Conservation (phyloP, 2,113 vertebrate species). For the Hucho hucho region DNA sequence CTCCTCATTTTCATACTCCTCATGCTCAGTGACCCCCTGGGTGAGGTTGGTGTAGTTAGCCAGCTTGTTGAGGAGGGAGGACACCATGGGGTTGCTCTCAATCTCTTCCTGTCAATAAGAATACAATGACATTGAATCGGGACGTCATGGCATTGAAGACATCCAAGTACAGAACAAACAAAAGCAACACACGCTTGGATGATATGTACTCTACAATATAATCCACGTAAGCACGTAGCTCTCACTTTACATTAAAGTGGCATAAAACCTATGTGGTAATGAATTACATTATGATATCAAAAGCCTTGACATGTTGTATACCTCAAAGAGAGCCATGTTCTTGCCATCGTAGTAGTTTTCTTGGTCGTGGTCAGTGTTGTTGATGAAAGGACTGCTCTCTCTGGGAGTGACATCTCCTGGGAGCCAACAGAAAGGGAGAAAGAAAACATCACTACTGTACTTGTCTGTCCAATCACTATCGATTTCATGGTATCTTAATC, state of each 20-base stretch:
- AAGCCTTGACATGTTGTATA: slow-evolving; percentile 34
- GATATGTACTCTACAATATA: neutral
- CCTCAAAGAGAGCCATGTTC: slow-evolving; percentile 97
- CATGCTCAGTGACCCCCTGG: slow-evolving; percentile 92
- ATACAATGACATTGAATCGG: no score
- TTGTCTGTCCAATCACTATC: no score
- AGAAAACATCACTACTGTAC: no score
- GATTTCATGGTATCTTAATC: no score
- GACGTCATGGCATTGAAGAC: no score
- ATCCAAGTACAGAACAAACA: neutral
- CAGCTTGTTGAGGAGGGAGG: slow-evolving; percentile 92
- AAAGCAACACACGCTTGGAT: neutral
- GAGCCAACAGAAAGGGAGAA: no score
- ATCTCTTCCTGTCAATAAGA: slow-evolving; percentile 84
- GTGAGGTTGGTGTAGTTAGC: slow-evolving; percentile 96
- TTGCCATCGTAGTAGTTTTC: slow-evolving; percentile 80
- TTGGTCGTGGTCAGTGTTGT: slow-evolving; percentile 47
- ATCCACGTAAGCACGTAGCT: no score
- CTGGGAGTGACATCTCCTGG: slow-evolving; percentile 76
- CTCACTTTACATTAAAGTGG: neutral
- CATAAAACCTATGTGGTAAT: no score
- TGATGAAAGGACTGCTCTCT: slow-evolving; percentile 83
- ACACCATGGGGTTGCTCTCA: slow-evolving; percentile 96
- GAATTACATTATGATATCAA: no score
- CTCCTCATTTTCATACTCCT: slow-evolving; percentile 91